phyloP scores from a whole-genome alignment of 1,140 invertebrate species.

The Megalopta genalis region DNA sequence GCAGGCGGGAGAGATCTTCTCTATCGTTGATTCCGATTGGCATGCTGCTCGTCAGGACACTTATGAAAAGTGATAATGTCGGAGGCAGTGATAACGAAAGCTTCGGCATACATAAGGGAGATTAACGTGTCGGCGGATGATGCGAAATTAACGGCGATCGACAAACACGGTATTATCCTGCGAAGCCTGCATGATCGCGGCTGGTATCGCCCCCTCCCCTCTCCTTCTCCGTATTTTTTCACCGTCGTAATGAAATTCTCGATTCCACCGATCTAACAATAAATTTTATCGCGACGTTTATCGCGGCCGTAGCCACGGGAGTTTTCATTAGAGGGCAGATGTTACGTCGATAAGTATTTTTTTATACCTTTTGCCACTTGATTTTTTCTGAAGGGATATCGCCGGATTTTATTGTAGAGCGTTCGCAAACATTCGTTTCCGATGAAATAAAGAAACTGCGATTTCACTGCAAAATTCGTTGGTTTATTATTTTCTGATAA shows the following conservation, averaged over 20 bases:
- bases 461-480: too few relatives aligned
- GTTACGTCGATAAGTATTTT: too few relatives aligned
- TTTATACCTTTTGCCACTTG: too few relatives aligned
- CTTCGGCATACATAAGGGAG: constrained; percentile 30
- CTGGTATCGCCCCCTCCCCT: background rate
- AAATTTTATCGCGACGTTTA: constrained; percentile 1
- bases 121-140: constrained; percentile 45
- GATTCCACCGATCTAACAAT: background rate
- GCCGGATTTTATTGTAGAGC: too few relatives aligned
- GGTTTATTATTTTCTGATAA: too few relatives aligned
- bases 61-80: constrained; percentile 25
- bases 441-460: too few relatives aligned
- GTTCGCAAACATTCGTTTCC: too few relatives aligned
- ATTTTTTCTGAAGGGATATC: too few relatives aligned
- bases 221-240: background rate
- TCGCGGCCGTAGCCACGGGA: background rate
- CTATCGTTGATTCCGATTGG: too few relatives aligned
- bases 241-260: background rate
- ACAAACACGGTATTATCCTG: constrained; percentile 13
- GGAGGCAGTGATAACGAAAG: constrained; percentile 2
- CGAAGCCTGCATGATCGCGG: constrained; percentile 7
- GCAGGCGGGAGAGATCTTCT: too few relatives aligned
- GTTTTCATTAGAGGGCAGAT: background rate
- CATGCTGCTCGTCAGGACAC: background rate
- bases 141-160: constrained; percentile 21